phyloP scores from a whole-genome alignment of 2,113 vertebrate species.

The Microcebus lehilahytsara region DNA sequence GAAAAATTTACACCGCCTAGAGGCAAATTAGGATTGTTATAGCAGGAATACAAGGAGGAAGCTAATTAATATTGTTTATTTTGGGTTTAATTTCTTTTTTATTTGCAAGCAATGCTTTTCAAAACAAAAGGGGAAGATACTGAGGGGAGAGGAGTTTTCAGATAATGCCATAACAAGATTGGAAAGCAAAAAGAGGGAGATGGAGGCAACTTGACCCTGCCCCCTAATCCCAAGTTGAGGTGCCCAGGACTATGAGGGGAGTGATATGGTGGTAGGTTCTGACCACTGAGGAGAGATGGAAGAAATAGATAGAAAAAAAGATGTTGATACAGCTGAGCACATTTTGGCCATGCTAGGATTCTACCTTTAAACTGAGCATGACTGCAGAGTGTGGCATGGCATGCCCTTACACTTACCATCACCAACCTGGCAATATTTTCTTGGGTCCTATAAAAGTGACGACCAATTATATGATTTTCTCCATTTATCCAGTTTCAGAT shows the following conservation, averaged over 20 bases:
- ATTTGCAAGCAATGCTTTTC: not conserved
- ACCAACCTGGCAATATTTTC: not conserved
- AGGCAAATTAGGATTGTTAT: not conserved
- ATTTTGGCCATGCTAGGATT: not conserved
- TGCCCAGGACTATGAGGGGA: not conserved
- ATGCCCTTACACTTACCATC: not conserved
- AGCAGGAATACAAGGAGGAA: not conserved
- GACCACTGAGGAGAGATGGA: too few relatives aligned
- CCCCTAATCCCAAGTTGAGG: not conserved
- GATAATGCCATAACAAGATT: not conserved
- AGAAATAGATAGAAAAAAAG: not conserved
- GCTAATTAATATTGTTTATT: not conserved
- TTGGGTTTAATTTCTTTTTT: not conserved
- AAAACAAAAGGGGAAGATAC: not conserved
- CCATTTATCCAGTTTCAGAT: not conserved
- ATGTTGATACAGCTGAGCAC: not conserved
- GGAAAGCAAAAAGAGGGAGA: not conserved
- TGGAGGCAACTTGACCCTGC: not conserved
- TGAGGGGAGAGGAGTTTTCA: not conserved
- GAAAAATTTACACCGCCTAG: not conserved
- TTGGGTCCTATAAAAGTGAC: not conserved
- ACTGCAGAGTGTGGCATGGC: not conserved
- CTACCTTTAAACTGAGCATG: not conserved
- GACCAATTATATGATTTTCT: not conserved
- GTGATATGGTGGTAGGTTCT: not conserved